Evolutionary conservation across 2,888 invertebrate genomes (phyloP).

Genomic region (Perizoma flavofasciatum): DNA sequence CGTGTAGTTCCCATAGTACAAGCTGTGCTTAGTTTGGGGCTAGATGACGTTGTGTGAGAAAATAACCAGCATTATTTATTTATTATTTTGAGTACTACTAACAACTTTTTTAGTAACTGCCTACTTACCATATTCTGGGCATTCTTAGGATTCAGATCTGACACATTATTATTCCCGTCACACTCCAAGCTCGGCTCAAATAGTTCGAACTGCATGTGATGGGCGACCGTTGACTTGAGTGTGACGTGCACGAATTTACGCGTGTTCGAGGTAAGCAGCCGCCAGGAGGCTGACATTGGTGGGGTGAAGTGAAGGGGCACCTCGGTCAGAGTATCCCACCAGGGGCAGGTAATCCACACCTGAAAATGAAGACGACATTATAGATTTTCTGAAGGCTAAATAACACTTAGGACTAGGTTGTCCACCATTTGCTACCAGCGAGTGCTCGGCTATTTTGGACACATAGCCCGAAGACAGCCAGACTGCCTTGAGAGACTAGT

Average conservation of each 20-base stretch:
- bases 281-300: constrained; percentile 91
- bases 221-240: constrained; percentile 86
- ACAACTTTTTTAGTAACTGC: too few species aligned
- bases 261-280: constrained; percentile 92
- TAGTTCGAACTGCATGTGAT: constrained; percentile 75
- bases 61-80: too few species aligned
- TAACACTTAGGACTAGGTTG: not conserved
- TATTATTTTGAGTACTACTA: too few species aligned
- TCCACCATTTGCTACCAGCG: too few species aligned
- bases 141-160: constrained; percentile 86
- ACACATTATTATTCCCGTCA: constrained; percentile 85
- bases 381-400: too few species aligned
- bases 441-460: too few species aligned
- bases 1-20: too few species aligned
- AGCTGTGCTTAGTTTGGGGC: too few species aligned
- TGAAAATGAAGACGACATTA: too few species aligned
- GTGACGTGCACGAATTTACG: constrained; percentile 93
- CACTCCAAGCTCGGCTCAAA: constrained; percentile 80
- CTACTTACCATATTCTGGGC: constrained; percentile 82
- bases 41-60: too few species aligned
- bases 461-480: too few species aligned
- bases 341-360: constrained; percentile 91
- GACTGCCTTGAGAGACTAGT: too few species aligned
- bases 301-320: constrained; percentile 92
- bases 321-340: constrained; percentile 88